phyloP scores from a whole-genome alignment of 2,113 vertebrate species.

The Eclectus roratus region DNA sequence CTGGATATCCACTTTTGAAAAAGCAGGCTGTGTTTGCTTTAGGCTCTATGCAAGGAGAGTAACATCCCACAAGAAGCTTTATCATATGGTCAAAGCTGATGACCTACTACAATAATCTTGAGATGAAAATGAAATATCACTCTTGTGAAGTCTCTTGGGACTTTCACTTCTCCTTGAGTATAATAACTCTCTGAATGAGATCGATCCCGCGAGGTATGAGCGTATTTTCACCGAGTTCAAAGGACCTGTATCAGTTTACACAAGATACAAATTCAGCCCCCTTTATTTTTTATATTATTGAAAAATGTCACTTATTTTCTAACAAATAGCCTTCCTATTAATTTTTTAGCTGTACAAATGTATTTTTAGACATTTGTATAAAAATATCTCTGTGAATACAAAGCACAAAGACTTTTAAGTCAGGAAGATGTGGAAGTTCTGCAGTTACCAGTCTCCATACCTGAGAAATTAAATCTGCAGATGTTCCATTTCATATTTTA shows the following conservation, averaged over 20 bases:
- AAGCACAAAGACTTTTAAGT: neutral
- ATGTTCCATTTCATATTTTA: neutral
- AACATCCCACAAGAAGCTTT: neutral
- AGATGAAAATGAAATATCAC: conserved; percentile 14
- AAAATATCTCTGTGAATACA: neutral
- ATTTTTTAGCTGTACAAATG: neutral
- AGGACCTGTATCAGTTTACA: neutral
- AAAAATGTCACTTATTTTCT: neutral
- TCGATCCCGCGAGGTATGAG: neutral
- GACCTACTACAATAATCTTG: neutral
- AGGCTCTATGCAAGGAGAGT: neutral
- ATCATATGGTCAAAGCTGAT: neutral
- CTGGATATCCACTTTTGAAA: conserved; percentile 34
- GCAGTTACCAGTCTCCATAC: neutral
- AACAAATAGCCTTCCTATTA: neutral
- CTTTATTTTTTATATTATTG: neutral
- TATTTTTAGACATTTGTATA: neutral
- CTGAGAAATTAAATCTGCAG: neutral
- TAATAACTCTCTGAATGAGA: neutral
- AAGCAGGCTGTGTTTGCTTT: conserved; percentile 34
- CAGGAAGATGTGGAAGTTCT: neutral
- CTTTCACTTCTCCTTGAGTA: neutral
- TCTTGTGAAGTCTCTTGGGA: conserved; percentile 5
- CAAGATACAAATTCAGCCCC: neutral
- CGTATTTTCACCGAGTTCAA: neutral